These are phyloP conservation scores for Campopleginae sp. DNA, from an alignment of 2,888 invertebrate genomes.

Conservation along the genomic window DNA sequence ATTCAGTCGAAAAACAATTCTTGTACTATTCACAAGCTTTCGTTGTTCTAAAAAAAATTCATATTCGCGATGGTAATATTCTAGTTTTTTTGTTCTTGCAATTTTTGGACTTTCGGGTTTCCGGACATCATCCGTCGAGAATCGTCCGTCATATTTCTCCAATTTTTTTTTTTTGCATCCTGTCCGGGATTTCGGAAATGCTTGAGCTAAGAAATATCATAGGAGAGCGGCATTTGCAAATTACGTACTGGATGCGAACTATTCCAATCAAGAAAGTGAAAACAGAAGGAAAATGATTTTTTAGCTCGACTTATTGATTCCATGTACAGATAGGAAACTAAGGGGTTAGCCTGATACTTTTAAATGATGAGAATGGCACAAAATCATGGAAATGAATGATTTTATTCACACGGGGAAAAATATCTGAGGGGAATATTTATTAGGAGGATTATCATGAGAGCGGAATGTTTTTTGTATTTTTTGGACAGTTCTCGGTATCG, in stretches of 20 bases:
- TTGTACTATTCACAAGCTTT: not conserved
- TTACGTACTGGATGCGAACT: too few relatives aligned
- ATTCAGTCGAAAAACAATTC: not conserved
- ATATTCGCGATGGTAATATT: not conserved
- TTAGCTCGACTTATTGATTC: too few relatives aligned
- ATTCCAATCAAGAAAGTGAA: too few relatives aligned
- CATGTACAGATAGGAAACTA: too few relatives aligned
- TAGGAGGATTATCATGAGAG: not conserved
- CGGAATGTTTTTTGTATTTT: slow-evolving; percentile 67
- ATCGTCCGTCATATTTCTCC: not conserved
- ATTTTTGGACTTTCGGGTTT: not conserved
- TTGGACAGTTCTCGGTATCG: slow-evolving; percentile 76
- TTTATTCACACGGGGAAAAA: not conserved
- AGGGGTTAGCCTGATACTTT: too few relatives aligned
- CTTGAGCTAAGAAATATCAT: too few relatives aligned
- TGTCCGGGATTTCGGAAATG: too few relatives aligned
- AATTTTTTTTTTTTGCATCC: too few relatives aligned
- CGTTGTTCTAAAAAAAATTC: not conserved
- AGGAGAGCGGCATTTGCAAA: too few relatives aligned
- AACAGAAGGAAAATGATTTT: too few relatives aligned
- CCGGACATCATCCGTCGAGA: not conserved
- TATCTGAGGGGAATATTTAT: not conserved
- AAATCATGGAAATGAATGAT: not conserved
- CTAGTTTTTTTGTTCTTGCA: not conserved
- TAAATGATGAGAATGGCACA: not conserved